These are phyloP conservation scores for Cotesia vestalis DNA, from an alignment of 1,140 invertebrate genomes.

Conservation along the genomic window DNA sequence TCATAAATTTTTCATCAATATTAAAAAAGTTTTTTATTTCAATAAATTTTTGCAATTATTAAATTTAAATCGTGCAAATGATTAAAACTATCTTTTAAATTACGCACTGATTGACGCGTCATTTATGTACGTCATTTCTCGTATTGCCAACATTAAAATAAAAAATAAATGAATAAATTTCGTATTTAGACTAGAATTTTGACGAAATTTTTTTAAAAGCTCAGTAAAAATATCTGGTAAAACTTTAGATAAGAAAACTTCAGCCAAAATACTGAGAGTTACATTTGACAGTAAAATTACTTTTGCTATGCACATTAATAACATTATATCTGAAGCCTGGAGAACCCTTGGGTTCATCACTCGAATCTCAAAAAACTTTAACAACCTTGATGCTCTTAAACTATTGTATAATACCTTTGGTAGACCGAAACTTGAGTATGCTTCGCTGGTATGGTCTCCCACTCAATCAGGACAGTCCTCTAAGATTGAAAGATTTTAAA, in stretches of 20 bases:
- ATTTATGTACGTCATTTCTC: no score
- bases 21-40: no score
- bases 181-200: no score
- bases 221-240: neutral
- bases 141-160: no score
- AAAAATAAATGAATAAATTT: no score
- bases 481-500: neutral
- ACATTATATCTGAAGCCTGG: neutral
- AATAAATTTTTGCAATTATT: no score
- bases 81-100: no score
- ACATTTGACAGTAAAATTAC: conserved; percentile 26
- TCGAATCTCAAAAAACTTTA: neutral
- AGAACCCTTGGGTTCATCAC: conserved; percentile 14
- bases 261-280: conserved; percentile 11
- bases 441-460: conserved; percentile 1
- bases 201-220: no score
- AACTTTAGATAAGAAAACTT: neutral
- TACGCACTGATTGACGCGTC: no score
- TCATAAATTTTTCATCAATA: no score
- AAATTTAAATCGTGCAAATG: no score
- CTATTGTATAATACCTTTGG: neutral
- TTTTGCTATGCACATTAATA: neutral
- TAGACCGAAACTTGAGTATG: conserved; percentile 5
- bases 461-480: no score
- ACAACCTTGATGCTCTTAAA: neutral